Evolutionary conservation across 2,888 invertebrate species (phyloP).

Genomic region (Gryllus longicercus): DNA sequence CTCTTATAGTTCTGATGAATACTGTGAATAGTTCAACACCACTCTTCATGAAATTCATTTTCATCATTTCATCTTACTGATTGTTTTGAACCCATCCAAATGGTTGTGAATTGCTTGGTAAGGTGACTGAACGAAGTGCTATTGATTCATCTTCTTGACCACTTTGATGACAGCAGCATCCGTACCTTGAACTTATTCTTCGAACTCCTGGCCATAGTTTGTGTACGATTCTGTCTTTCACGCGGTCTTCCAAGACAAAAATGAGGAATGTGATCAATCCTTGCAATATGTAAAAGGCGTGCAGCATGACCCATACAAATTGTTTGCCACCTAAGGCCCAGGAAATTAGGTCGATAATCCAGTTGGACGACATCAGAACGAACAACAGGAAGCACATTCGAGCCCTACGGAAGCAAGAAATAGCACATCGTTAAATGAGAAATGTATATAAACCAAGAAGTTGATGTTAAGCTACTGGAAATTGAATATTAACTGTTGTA

Average conservation of each 20-base stretch:
- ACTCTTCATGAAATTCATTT: neutral
- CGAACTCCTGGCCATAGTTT: neutral
- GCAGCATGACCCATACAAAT: neutral
- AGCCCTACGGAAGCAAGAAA: neutral
- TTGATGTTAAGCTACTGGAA: no score
- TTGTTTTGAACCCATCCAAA: neutral
- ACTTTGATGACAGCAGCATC: neutral
- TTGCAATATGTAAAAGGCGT: neutral
- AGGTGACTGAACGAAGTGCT: neutral
- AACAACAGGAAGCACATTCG: conserved; percentile 4
- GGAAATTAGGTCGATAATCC: neutral
- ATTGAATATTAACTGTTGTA: no score
- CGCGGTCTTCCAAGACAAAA: neutral
- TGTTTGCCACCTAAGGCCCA: neutral
- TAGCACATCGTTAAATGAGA: neutral
- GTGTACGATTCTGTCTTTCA: neutral
- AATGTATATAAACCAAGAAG: no score
- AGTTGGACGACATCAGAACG: neutral
- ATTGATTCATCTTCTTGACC: neutral
- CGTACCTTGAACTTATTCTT: neutral
- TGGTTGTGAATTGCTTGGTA: neutral
- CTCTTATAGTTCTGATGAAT: no score
- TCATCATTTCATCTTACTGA: neutral
- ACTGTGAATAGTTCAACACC: no score
- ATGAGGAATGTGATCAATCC: neutral